Percentiles rank a stretch among this genome's conserved stretches.
phyloP scores from a whole-genome alignment of 2,113 vertebrate species.

The Podarcis cretensis region DNA sequence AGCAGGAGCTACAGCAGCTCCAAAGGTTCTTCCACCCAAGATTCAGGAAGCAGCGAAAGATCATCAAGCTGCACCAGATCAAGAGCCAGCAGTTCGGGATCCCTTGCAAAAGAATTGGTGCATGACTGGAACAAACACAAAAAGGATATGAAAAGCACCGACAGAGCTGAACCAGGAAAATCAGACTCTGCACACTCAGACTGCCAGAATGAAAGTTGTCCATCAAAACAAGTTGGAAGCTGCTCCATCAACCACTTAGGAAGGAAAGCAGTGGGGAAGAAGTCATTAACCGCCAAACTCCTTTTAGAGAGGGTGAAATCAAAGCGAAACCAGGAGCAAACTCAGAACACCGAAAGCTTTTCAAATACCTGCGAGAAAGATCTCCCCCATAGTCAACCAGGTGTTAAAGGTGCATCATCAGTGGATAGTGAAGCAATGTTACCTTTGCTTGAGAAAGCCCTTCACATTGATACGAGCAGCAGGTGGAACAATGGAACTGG shows the following conservation, averaged over 20 bases:
- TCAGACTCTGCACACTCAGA: constrained; percentile 13
- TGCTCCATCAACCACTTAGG: constrained; percentile 50
- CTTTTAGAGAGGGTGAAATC: constrained; percentile 75
- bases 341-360: constrained; percentile 38
- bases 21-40: constrained; percentile 44
- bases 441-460: constrained; percentile 80
- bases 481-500: constrained; percentile 59
- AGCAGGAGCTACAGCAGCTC: constrained; percentile 47
- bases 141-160: constrained; percentile 22
- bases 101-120: constrained; percentile 57
- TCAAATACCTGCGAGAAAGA: constrained; percentile 43
- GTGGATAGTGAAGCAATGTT: constrained; percentile 59
- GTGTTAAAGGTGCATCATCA: constrained; percentile 49
- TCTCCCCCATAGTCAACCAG: constrained; percentile 48
- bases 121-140: constrained; percentile 52
- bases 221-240: constrained; percentile 29
- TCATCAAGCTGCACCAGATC: constrained; percentile 43
- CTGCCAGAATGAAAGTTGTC: constrained; percentile 29
- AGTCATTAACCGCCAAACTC: constrained; percentile 64
- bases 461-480: constrained; percentile 71
- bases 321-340: constrained; percentile 67
- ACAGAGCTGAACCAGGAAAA: constrained; percentile 38
- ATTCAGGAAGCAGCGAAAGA: constrained; percentile 55
- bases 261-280: constrained; percentile 40
- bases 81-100: constrained; percentile 39